These are phyloP conservation scores for Aspidoscelis tigris DNA, from an alignment of 2,113 vertebrate species.

Conservation along the genomic window DNA sequence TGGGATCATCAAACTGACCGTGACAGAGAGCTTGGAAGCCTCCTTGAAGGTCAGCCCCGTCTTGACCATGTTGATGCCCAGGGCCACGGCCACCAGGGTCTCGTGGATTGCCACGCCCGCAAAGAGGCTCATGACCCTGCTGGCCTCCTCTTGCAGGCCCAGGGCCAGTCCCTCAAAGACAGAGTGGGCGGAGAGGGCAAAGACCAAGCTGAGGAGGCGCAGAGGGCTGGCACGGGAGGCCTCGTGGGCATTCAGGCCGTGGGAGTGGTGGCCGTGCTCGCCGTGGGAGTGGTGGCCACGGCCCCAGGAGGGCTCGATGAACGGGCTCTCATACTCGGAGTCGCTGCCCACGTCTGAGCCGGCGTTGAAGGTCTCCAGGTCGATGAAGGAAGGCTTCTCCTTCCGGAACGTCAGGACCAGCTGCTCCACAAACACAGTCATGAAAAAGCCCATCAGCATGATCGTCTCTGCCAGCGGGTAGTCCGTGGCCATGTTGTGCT, in stretches of 20 bases:
- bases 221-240: constrained; percentile 78
- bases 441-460: constrained; percentile 90
- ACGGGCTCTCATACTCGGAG: constrained; percentile 92
- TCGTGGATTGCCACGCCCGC: constrained; percentile 90
- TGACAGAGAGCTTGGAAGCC: constrained; percentile 81
- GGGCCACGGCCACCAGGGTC: constrained; percentile 84
- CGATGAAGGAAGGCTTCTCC: constrained; percentile 90
- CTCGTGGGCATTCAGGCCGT: constrained; percentile 73
- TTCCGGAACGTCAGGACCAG: constrained; percentile 87
- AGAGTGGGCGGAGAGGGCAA: constrained; percentile 88
- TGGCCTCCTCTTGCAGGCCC: constrained; percentile 87
- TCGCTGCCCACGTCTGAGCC: constrained; percentile 90
- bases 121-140: constrained; percentile 82
- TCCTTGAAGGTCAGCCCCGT: constrained; percentile 77
- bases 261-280: constrained; percentile 42
- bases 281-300: constrained; percentile 19
- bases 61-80: constrained; percentile 89
- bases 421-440: constrained; percentile 91
- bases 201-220: constrained; percentile 84
- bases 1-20: constrained; percentile 88
- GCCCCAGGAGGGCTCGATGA: constrained; percentile 69
- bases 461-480: constrained; percentile 92
- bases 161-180: constrained; percentile 91
- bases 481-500: constrained; percentile 77
- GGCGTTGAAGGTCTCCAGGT: constrained; percentile 92